Conservation (phyloP, 1,140 invertebrate genomes). For the Cylas formicarius region DNA sequence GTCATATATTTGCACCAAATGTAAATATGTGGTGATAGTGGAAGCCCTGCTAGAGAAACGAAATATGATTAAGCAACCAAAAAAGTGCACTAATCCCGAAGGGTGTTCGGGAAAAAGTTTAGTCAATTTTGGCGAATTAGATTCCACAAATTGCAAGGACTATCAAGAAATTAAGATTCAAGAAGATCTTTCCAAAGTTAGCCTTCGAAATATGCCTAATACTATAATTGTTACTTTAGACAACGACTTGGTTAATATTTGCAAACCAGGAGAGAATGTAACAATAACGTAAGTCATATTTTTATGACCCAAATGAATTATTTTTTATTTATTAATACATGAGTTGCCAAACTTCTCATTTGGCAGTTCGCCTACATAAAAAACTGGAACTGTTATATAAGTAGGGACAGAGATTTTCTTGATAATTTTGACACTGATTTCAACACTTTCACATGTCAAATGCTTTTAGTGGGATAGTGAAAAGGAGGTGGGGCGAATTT, state of each 20-base stretch:
- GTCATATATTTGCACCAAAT: slow-evolving; percentile 70
- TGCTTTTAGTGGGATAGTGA: slow-evolving; percentile 62
- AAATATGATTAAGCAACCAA: slow-evolving; percentile 54
- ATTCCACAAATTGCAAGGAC: slow-evolving; percentile 67
- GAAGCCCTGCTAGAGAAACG: slow-evolving; percentile 63
- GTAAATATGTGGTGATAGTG: slow-evolving; percentile 58
- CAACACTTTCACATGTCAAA: too few species aligned
- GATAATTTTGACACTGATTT: too few species aligned
- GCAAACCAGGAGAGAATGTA: slow-evolving; percentile 85
- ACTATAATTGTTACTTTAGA: slow-evolving; percentile 74
- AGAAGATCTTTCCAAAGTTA: slow-evolving; percentile 66
- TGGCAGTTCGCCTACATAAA: too few species aligned
- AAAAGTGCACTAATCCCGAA: slow-evolving; percentile 54
- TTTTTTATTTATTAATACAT: slow-evolving; percentile 1
- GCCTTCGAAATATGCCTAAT: slow-evolving; percentile 65
- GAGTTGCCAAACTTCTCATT: neutral
- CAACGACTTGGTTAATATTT: slow-evolving; percentile 80
- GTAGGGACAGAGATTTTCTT: too few species aligned
- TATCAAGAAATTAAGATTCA: slow-evolving; percentile 89
- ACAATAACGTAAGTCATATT: slow-evolving; percentile 59
- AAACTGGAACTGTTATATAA: too few species aligned
- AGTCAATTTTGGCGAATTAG: slow-evolving; percentile 46
- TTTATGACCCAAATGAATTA: neutral
- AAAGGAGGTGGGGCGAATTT: slow-evolving; percentile 63
- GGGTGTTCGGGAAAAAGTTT: slow-evolving; percentile 47